Percentiles rank a stretch among this genome's conserved stretches.
phyloP scores from a whole-genome alignment of 2,113 vertebrate species.

The Melanerpes formicivorus region DNA sequence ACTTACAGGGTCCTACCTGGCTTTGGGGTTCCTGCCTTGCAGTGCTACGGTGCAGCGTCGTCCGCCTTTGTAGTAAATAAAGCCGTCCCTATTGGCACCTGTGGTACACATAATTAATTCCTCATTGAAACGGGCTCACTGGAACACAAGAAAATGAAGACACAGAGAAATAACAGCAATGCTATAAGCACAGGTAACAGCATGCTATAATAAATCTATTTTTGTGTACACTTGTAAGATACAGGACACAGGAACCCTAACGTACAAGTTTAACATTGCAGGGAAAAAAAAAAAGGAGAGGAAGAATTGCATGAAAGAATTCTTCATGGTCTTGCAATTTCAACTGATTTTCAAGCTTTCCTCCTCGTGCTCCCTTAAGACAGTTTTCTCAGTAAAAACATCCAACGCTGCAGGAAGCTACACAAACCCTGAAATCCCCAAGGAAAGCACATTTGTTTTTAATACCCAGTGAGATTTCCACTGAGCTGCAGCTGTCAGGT shows the following conservation, averaged over 20 bases:
- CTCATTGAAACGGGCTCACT: too few species aligned
- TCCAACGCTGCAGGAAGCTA: rapidly evolving
- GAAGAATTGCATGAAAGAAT: neutral
- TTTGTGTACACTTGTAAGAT: neutral
- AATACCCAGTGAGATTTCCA: neutral
- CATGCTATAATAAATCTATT: neutral
- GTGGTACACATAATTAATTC: too few species aligned
- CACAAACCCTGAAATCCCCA: neutral
- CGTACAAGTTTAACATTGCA: neutral
- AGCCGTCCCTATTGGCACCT: too few species aligned
- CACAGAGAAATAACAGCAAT: neutral
- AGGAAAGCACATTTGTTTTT: neutral
- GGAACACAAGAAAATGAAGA: neutral
- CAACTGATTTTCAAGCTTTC: neutral
- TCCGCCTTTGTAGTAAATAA: too few species aligned
- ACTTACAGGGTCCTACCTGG: too few species aligned
- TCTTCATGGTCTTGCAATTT: neutral
- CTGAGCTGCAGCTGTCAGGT: neutral
- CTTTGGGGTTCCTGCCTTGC: too few species aligned
- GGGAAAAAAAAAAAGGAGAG: neutral
- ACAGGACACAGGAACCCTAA: neutral
- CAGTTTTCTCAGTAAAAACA: neutral
- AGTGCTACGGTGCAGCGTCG: too few species aligned
- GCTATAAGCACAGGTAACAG: neutral
- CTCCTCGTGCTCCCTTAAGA: neutral